These are phyloP conservation scores for Microtus richardsoni DNA, from an alignment of 2,113 vertebrate species.

Conservation along the genomic window DNA sequence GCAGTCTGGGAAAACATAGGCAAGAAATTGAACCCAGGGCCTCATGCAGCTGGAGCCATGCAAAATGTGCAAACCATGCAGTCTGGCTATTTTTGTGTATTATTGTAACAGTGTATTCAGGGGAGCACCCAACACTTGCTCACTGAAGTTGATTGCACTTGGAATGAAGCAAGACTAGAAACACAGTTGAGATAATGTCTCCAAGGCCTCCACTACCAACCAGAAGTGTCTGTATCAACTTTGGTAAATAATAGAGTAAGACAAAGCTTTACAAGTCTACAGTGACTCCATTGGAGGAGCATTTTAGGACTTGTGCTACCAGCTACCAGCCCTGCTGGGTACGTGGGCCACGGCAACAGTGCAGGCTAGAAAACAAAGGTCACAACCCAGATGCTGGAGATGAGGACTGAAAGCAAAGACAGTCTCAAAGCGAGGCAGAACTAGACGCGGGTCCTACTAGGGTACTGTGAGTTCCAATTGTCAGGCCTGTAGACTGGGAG, in stretches of 20 bases:
- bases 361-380: neutral
- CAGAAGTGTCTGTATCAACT: neutral
- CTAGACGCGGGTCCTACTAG: neutral
- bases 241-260: neutral
- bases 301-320: neutral
- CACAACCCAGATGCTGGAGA: neutral
- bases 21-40: neutral
- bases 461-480: neutral
- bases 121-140: neutral
- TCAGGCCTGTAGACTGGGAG: neutral
- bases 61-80: neutral
- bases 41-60: neutral
- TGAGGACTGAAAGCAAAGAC: neutral
- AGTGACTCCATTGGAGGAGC: neutral
- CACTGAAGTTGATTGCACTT: neutral
- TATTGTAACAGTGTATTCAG: neutral
- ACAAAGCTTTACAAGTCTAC: neutral
- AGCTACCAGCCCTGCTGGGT: neutral
- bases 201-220: neutral
- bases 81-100: neutral
- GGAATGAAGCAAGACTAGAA: slow-evolving; percentile 3
- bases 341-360: neutral
- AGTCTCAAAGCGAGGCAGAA: neutral
- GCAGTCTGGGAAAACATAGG: neutral
- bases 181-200: slow-evolving; percentile 7